Evolutionary conservation across 2,113 vertebrate genomes (phyloP), one percentile per base, ranked within the genome.

Genomic region (Ptilorrhoa leucosticta): DNA sequence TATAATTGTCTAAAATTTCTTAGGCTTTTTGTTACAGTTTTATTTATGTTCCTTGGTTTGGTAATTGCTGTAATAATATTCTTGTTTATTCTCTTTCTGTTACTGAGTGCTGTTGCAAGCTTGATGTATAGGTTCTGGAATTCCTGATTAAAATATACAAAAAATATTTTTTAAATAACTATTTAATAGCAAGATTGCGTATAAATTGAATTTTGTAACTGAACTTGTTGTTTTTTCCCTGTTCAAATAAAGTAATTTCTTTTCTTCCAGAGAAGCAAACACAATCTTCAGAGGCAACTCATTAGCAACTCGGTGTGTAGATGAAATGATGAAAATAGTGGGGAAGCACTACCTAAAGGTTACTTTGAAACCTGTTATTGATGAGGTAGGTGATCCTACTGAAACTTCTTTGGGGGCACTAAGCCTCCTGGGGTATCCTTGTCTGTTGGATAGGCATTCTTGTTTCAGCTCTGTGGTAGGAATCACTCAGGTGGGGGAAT

Each of bases 251-350:
- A 80, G 48, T 84, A 0, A 20, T 66, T 64, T 83, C 6, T 96
- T 97, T 77, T 94, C 27, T 97, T 98, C 45, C 97, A 99, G 99
- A 97, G 99, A 99, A 98, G 99, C 99, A 92, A 99, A 99, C 97
- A 99, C 99, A 96, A 98, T 99, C 95, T 99, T 99, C 92, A 98
- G 99, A 94, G 99, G 99, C 78, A 99, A 99, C 89, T 99, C 99
- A 15, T 97, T 99, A 97, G 99, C 99, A 73, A 99, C 99, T 11
- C 99, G 99, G 15, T 99, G 99, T 97, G 98, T 99, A 53, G 99
- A 99, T 94, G 99, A 99, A 97, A 99, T 99, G 98, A 99, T 99
- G 99, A 99, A 99, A 98, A 99, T 99, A 94, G 99, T 99, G 93
- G 99, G 99, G 88, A 98, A 99, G 95, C 99, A 99, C 98, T 99